Evolutionary conservation across 1,140 invertebrate genomes (phyloP), one percentile per base, ranked within the genome.

Genomic region (Liolophura sinensis): DNA sequence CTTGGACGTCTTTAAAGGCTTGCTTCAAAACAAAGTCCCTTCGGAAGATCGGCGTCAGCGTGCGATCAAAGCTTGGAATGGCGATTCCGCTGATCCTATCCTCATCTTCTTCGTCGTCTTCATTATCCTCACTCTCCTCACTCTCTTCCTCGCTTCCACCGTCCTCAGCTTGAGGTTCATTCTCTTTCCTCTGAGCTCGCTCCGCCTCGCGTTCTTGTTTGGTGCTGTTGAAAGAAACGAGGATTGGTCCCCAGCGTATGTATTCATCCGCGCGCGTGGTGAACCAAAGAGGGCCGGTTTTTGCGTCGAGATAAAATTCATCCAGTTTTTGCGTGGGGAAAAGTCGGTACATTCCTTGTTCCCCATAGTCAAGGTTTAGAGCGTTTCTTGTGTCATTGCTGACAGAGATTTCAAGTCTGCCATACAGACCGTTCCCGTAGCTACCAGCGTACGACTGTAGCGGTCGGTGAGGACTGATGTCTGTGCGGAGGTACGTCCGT

Each of bases 371-470:
- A 51, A 74, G 57, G 16, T 20, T 47, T 1, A 74, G 57, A 6
- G 20, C 11, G 11, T 54, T 24, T 27, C 54, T 51, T 0, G 51
- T 65, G 58, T 72, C 72, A 11, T 46, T 27, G 22, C 24, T 57
- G 40, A 74, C 60, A 1, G 47, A 14, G 14, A 74, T 48, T 24
- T 71, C 65, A 9, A 40, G 31, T 40, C 31, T 40, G 15, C 70
- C 72, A 22, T 65, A 74, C 12, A 62, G 67, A 7, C 63, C 64
- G 56, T 68, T 66, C 1, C 61, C 40, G 57, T 67, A 74, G 5
- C 22, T 24, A 18, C 62, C 64, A 18, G 24, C 60, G 56, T 70
- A 73, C 12, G 65, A 63, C n/a, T 71, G 58, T 12, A 65, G 56
- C 9, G 58, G 59, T 0, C 67, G 60, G 16, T 55, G 52, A 18